A percentile compares a stretch with the other conserved stretches of the same genome.
These are phyloP conservation scores for Falco rusticolus DNA, from an alignment of 2,797 vertebrate genomes.

Conservation along the genomic window DNA sequence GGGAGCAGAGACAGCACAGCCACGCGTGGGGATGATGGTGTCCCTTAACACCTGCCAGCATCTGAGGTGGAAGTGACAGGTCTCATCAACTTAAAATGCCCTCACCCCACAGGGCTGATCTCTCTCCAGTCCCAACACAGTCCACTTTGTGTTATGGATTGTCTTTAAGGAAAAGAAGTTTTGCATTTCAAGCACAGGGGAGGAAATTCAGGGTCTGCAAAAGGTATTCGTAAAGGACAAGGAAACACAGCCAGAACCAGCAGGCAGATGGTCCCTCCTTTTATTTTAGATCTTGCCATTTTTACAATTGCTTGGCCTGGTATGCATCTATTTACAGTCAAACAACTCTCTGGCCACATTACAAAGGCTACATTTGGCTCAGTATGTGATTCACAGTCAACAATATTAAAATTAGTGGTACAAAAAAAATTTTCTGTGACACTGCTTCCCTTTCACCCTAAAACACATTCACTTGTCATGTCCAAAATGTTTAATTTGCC, in stretches of 20 bases:
- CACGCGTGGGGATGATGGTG: rapidly evolving
- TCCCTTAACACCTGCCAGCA: neutral
- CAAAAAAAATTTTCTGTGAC: neutral
- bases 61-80: neutral
- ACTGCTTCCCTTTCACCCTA: neutral
- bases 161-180: neutral
- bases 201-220: neutral
- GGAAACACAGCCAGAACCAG: neutral
- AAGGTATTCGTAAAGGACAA: neutral
- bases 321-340: neutral
- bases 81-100: neutral
- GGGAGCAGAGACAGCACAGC: neutral
- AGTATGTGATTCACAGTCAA: neutral
- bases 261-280: neutral
- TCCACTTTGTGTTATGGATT: rapidly evolving
- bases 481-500: neutral
- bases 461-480: neutral
- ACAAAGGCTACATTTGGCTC: neutral
- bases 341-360: neutral
- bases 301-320: neutral
- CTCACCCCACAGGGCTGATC: neutral
- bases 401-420: neutral
- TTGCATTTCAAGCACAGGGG: neutral
- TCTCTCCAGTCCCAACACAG: neutral
- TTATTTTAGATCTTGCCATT: neutral